Base-by-base conservation (phyloP, 2,113 vertebrate species). In the Dasypus novemcinctus region DNA sequence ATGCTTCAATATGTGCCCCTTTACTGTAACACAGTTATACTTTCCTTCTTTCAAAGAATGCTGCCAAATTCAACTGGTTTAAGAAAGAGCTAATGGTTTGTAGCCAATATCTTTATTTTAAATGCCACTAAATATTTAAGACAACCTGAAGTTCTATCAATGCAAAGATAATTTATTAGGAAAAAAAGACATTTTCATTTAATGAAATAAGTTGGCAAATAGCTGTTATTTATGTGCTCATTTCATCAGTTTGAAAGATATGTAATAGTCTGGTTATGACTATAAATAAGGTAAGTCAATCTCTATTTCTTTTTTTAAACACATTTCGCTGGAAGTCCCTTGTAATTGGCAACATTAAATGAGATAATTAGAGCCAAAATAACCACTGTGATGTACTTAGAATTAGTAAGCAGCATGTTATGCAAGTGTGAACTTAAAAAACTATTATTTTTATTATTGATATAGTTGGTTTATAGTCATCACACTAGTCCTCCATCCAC, bases 41-140 rank as follows among this genome's bases (percentile, higher is more conserved):
- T 90, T 97, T 96, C 87, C 97, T 96, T 93, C 86, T 78, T 87
- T 43, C 81, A 90, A 36, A 92, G 23, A 43, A 33, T 54, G 9
- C 82, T 95, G 93, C 85, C 95, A 95, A 71, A 38, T 33, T 72
- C 79, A 93, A 23, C 95, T 63, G 85, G 85, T 72, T 96, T 95
- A 52, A 88, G 38, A 93, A 54, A 92, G n/a, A 95, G 72, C 90
- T 95, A 90, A 86, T 86, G 91, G 76, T 69, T 93, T 79, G 49
- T 82, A 38, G 68, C 88, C 85, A 74, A 18, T 92, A 49, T 69
- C 72, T 92, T 27, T 92, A 29, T 94, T 93, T 95, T 92, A 92
- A 95, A 41, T 64, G 54, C 59, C 17, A 52, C 69, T 95, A 59
- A 68, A 59, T 88, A 91, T 36, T 81, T 59, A 90, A 93, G 41